Base-by-base conservation (phyloP, 2,888 invertebrate genomes). In the Cataglyphis cursor region DNA sequence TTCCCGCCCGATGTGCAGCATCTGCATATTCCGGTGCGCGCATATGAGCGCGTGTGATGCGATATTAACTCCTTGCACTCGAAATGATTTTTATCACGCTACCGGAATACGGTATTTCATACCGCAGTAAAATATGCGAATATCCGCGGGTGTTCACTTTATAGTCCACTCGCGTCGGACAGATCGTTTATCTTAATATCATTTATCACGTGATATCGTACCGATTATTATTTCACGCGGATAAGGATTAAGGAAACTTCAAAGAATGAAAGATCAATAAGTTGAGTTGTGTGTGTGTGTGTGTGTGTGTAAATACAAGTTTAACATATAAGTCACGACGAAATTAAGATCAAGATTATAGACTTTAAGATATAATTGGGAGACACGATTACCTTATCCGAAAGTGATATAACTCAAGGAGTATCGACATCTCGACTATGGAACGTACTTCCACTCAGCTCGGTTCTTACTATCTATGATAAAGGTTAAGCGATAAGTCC, bases 1-100 rank as follows among this genome's bases (percentile, higher is more conserved):
- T 86, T 87, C 89, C 87, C 82, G 81, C 83, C 89, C 88, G 89
- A 86, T 91, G 89, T 88, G 90, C 86, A 90, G 87, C 91, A 90
- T 90, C 89, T 90, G 92, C 92, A 91, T 91, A 86, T 87, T 88
- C 87, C 73, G 82, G 78, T 66, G 65, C 75, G 65, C 75, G 48
- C 62, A 54, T 44, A 51, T n/a, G 51, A 51, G 66, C 62, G 61
- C 62, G 72, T 54, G 68, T 72, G 74, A 82, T 54, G 51, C 28
- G 51, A 54, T 75, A 75, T 81, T 75, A 81, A 75, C 73, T 81
- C 54, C 81, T 81, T 80, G 57, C 72, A 6, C 68, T 28, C 21
- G 72, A 44, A 59, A 80, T 80, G 59, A 72, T 80, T 80, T 80
- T 80, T 80, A 80, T 80, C 28, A 21, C 78, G 12, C 1, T n/a